These are phyloP conservation scores for Zaprionus vittiger DNA, from an alignment of 1,140 invertebrate species.

Conservation along the genomic window DNA sequence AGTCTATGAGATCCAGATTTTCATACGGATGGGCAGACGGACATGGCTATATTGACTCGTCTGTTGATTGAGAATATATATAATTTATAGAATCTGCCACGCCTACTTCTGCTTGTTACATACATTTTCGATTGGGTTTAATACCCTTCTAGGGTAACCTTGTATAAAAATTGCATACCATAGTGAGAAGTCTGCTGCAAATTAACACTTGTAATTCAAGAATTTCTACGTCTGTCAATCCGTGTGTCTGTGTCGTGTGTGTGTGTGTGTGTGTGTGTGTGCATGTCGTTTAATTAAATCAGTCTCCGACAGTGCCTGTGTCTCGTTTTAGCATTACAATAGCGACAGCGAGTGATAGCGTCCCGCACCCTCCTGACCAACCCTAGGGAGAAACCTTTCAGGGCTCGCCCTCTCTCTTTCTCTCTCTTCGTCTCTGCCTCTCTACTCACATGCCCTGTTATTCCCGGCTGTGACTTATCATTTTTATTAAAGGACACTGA, in stretches of 20 bases:
- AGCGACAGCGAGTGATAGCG: slow-evolving; percentile 9
- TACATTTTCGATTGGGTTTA: too few relatives aligned
- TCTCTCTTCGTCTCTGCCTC: not conserved
- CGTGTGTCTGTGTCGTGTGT: slow-evolving; percentile 7
- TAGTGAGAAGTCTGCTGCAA: slow-evolving; percentile 6
- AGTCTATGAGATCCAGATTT: too few relatives aligned
- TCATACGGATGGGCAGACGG: not conserved
- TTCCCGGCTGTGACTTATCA: slow-evolving; percentile 57
- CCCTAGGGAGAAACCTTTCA: not conserved
- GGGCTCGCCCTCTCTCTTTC: not conserved
- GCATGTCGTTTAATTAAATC: slow-evolving; percentile 54
- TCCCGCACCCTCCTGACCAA: not conserved
- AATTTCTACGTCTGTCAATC: slow-evolving; percentile 5
- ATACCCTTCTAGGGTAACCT: too few relatives aligned
- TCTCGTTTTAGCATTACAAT: slow-evolving; percentile 55
- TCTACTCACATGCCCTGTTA: slow-evolving; percentile 24
- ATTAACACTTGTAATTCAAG: slow-evolving; percentile 36
- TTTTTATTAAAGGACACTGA: slow-evolving; percentile 65
- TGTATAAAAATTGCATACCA: slow-evolving; percentile 9
- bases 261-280: slow-evolving; percentile 4
- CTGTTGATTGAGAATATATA: too few relatives aligned
- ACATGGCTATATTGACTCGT: not conserved
- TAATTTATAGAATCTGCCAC: too few relatives aligned
- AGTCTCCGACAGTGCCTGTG: slow-evolving; percentile 37
- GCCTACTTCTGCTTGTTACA: too few relatives aligned